Evolutionary conservation across 1,140 invertebrate species (phyloP).

Genomic region (Drosophila navojoa): DNA sequence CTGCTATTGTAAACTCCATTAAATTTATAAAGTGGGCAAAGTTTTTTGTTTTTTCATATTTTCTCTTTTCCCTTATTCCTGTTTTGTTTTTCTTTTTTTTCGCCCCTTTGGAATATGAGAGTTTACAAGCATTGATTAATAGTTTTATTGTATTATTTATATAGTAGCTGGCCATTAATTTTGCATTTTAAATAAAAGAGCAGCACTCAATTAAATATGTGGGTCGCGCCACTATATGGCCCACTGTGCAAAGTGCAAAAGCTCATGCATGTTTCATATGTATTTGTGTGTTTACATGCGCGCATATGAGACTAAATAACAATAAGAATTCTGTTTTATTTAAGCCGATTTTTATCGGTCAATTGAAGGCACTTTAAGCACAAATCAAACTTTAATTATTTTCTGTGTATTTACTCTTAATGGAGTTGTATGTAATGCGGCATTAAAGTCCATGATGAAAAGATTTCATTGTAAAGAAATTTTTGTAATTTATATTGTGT

Average conservation of each 20-base stretch:
- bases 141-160: slow-evolving; percentile 70
- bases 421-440: no score
- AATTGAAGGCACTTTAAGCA: slow-evolving; percentile 4
- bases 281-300: neutral
- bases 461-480: no score
- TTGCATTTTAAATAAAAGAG: slow-evolving; percentile 70
- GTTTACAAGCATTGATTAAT: slow-evolving; percentile 63
- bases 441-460: no score
- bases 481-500: no score
- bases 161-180: slow-evolving; percentile 64
- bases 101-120: slow-evolving; percentile 42
- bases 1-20: slow-evolving; percentile 64
- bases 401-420: neutral
- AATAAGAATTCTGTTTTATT: slow-evolving; percentile 1
- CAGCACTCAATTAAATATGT: slow-evolving; percentile 67
- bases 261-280: neutral
- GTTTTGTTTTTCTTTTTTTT: slow-evolving; percentile 43
- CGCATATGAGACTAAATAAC: neutral
- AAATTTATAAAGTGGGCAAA: slow-evolving; percentile 69
- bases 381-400: neutral
- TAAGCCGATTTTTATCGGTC: slow-evolving; percentile 12
- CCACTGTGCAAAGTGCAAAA: neutral
- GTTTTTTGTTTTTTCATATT: slow-evolving; percentile 24
- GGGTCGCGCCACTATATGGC: slow-evolving; percentile 4
- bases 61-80: no score